A percentile compares a stretch with the other conserved stretches of the same genome.
Conservation (phyloP, 2,888 invertebrate species). For the Drosophila macrospina region DNA sequence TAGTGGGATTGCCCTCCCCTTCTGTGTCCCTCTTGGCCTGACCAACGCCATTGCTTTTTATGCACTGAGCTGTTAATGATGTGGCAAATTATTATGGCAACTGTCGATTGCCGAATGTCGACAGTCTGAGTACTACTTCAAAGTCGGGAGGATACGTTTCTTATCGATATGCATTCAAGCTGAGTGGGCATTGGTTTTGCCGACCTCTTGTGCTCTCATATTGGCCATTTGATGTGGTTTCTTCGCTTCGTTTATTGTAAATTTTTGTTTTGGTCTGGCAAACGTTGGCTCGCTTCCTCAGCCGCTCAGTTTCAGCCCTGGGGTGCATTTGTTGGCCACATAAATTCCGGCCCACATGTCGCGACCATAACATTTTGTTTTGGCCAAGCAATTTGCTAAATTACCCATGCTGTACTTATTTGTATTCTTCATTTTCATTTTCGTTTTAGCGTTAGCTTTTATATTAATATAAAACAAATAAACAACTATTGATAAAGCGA, state of each 20-base stretch:
- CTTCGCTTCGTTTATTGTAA: slow-evolving; percentile 56
- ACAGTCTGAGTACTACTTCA: slow-evolving; percentile 31
- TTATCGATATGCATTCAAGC: slow-evolving; percentile 70
- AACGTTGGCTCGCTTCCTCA: slow-evolving; percentile 24
- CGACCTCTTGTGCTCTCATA: slow-evolving; percentile 11
- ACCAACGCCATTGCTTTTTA: slow-evolving; percentile 55
- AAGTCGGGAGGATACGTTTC: neutral
- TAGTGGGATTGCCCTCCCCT: slow-evolving; percentile 19
- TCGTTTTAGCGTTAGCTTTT: no score
- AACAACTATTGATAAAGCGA: neutral
- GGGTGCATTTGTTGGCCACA: slow-evolving; percentile 38
- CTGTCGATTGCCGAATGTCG: slow-evolving; percentile 65
- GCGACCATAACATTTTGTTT: slow-evolving; percentile 57
- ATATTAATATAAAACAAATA: slow-evolving; percentile 47
- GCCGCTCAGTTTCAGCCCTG: neutral
- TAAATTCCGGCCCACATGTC: slow-evolving; percentile 49
- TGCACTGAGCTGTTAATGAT: slow-evolving; percentile 78
- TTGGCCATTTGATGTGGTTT: slow-evolving; percentile 47
- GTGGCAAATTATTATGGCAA: slow-evolving; percentile 81
- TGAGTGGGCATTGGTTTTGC: slow-evolving; percentile 66
- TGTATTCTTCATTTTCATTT: slow-evolving; percentile 18
- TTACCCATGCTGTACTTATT: slow-evolving; percentile 44
- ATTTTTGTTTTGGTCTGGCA: slow-evolving; percentile 32
- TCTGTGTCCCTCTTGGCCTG: neutral
- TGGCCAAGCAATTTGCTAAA: slow-evolving; percentile 64